Percentiles rank a stretch among this genome's conserved stretches.
Conservation (phyloP, 2,797 vertebrate genomes). For the Galago senegalensis region DNA sequence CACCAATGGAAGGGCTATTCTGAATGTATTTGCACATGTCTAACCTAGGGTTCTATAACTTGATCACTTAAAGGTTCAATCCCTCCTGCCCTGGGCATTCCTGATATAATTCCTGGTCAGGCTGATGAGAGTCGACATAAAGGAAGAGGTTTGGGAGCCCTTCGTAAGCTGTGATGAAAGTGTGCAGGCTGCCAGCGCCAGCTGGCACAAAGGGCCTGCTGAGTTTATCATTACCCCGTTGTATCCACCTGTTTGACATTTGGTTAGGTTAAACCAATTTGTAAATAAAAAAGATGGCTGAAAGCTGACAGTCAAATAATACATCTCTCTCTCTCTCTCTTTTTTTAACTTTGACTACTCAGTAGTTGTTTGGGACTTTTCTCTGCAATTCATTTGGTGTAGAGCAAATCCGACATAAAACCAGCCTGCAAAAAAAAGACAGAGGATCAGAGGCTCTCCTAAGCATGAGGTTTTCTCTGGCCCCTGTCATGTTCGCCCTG, state of each 20-base stretch:
- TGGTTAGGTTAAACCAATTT: constrained; percentile 66
- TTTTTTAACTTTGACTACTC: constrained; percentile 70
- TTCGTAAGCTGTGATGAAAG: constrained; percentile 55
- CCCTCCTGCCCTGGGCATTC: constrained; percentile 16
- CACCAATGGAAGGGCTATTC: neutral
- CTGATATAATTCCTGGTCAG: neutral
- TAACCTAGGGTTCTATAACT: neutral
- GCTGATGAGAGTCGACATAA: constrained; percentile 29
- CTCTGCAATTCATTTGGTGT: constrained; percentile 64
- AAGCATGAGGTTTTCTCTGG: neutral
- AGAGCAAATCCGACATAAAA: constrained; percentile 32
- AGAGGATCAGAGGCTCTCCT: neutral
- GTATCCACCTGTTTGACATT: constrained; percentile 82
- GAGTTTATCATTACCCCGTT: constrained; percentile 70
- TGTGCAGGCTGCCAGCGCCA: constrained; percentile 8
- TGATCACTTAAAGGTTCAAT: neutral
- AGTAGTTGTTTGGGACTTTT: constrained; percentile 77
- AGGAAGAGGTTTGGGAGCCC: neutral
- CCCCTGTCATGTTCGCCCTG: accelerated
- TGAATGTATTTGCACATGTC: neutral
- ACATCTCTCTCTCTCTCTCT: neutral
- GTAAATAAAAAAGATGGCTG: constrained; percentile 61
- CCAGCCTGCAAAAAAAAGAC: neutral
- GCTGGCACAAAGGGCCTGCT: neutral
- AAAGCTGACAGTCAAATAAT: constrained; percentile 80